Percentiles rank a stretch among this genome's conserved stretches.
These are phyloP conservation scores for Forpus xanthops DNA, from an alignment of 2,797 vertebrate genomes.

Conservation along the genomic window DNA sequence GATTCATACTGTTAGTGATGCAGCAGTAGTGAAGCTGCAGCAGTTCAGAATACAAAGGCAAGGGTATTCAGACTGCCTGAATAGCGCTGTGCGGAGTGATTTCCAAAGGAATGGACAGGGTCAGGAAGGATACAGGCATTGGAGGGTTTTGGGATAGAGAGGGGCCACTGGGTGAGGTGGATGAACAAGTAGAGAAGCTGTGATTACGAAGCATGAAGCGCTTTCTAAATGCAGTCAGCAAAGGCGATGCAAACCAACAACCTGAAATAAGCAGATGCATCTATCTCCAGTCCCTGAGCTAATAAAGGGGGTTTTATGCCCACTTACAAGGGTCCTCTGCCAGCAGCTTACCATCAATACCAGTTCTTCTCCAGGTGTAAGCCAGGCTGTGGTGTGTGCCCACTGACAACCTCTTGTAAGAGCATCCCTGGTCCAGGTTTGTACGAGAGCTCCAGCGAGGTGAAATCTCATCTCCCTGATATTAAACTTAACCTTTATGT, in stretches of 20 bases:
- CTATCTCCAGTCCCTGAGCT: background rate
- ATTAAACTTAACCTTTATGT: conserved; percentile 50
- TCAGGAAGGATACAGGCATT: background rate
- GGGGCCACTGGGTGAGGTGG: background rate
- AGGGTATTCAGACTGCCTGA: background rate
- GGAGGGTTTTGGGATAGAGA: background rate
- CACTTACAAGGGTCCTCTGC: background rate
- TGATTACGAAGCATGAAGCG: background rate
- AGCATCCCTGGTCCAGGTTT: background rate
- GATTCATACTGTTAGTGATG: background rate
- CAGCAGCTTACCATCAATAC: background rate
- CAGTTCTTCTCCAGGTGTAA: background rate
- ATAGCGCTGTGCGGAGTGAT: background rate
- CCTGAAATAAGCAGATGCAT: background rate
- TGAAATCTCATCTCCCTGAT: conserved; percentile 2
- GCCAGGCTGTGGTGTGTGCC: background rate
- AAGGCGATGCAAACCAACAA: background rate
- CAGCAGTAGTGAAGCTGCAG: background rate
- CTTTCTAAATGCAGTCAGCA: background rate
- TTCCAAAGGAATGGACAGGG: background rate
- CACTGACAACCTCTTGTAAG: background rate
- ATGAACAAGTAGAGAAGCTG: background rate
- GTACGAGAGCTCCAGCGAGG: background rate
- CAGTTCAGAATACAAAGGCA: background rate
- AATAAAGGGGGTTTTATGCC: accelerated